Evolutionary conservation across 2,113 vertebrate genomes (phyloP).

Genomic region (Muntiacus reevesi): DNA sequence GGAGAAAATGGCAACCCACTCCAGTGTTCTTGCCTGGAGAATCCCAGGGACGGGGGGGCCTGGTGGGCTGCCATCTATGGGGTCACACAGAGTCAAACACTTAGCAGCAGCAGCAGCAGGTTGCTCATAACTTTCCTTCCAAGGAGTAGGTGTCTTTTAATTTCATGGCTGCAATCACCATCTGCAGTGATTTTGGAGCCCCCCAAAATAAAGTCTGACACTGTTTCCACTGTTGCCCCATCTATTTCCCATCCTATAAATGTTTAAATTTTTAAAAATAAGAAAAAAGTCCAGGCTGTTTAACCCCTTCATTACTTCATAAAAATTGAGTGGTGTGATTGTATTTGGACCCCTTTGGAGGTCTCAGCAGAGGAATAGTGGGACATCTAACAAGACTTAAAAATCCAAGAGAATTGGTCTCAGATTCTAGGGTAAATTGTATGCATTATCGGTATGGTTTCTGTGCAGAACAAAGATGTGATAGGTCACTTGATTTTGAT

Average conservation of each 20-base stretch:
- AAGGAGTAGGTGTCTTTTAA: too few relatives aligned
- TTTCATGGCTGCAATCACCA: too few relatives aligned
- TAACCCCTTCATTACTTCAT: background rate
- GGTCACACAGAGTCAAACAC: rapidly evolving
- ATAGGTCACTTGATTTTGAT: background rate
- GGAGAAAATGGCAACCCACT: background rate
- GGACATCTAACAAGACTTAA: conserved; percentile 22
- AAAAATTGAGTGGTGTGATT: conserved; percentile 56
- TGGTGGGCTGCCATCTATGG: background rate
- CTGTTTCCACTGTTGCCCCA: too few relatives aligned
- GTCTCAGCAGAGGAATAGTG: conserved; percentile 34
- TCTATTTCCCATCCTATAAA: background rate
- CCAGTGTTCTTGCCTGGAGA: background rate
- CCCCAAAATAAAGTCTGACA: too few relatives aligned
- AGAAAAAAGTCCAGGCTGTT: background rate
- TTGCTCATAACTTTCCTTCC: too few relatives aligned
- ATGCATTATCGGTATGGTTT: conserved; percentile 6
- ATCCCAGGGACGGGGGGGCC: rapidly evolving
- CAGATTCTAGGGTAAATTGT: background rate
- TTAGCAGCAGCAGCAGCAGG: background rate
- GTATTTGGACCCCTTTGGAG: background rate
- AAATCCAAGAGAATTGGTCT: background rate
- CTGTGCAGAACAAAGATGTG: background rate
- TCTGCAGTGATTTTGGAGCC: too few relatives aligned
- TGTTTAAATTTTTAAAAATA: background rate